Base-by-base conservation (phyloP, 2,113 vertebrate species). In the Ictalurus furcatus region DNA sequence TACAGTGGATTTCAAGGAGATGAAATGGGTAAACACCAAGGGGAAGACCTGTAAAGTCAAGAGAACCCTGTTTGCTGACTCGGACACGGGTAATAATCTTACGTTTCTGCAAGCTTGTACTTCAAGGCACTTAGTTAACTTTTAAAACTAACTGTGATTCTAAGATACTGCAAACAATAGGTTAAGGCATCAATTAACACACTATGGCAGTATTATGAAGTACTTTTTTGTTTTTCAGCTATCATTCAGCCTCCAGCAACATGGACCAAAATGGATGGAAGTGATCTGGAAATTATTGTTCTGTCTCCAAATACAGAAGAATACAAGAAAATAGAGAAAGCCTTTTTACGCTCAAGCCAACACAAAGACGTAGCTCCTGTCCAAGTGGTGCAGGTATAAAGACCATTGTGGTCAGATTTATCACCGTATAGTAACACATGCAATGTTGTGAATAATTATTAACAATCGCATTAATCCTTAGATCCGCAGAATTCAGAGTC, bases 401-500 rank as follows among this genome's bases (percentile, higher is more conserved):
- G 52, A 79, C 44, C 5, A 44, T 37, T 63, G 28, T 61, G 59
- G 14, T 56, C 6, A 73, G 12, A 48, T 74, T 37, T 88, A n/a
- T 82, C 76, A 85, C 0, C 23, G 19, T 65, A 21, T 82, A 54
- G 28, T 56, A 23, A 56, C 28, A 21, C 4, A 23, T 85, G 4
- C 6, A 13, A 30, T n/a, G 3, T 52, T 85, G 6, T 69, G 9
- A 69, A 11, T 85, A 37, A 56, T 84, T 61, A 30, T 56, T n/a
- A 34, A 44, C 44, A 28, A 84, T 40, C 28, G 21, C 6, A 0
- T 82, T 23, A 11, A 58, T 83, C 40, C 67, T 54, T 76, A 94
- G 94, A 93, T 94, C 30, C 67, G 91, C 81, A 93, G 93, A 87
- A 92, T 94, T 65, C 94, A 94, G 85, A 92, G 85, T 86, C 88